Base-by-base conservation (phyloP, 2,797 vertebrate genomes). In the Cryptoblepharus egeriae region DNA sequence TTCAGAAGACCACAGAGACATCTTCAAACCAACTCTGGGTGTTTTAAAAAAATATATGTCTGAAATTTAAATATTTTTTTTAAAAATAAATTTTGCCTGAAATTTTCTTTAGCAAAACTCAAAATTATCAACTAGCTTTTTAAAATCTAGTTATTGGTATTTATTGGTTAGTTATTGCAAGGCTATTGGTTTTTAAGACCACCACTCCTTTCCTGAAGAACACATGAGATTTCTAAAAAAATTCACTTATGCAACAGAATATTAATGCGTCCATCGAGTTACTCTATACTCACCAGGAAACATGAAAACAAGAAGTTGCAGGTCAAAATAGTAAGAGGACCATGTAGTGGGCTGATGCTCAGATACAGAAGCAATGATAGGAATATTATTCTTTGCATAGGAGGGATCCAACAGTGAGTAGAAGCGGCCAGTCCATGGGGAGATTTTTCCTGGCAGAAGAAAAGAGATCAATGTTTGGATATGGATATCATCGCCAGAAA, bases 311-410 rank as follows among this genome's bases (percentile, higher is more conserved):
- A 99, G 97, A 39, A 99, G 97, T 94, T 99, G 98, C 20, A 99
- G 96, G 91, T 99, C 98, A 83, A 99, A 99, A 92, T 99, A 99
- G 85, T 99, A 99, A 0, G 99, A 99, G 67, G 98, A 99, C 99
- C 99, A 99, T 26, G 98, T 99, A 22, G 99, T 99, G 77, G 99
- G 99, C 94, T 99, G 99, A 77, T 99, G 99, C 93, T 99, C 99
- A 0, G 99, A 99, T 83, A 99, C 99, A 0, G 99, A 99, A 73
- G 99, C 99, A 0, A 99, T 99, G 94, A 99, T 99, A 83, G 99
- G 99, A 90, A 99, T 99, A 94, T 99, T 99, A 96, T 99, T 99
- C 93, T 99, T 99, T 55, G 99, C 99, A 0, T 99, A 99, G 13
- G 99, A 99, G 3, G 98, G 98, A 80, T 99, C 98, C 94, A 99